Evolutionary conservation across 2,797 vertebrate species (phyloP).

Genomic region (Melanogrammus aeglefinus): DNA sequence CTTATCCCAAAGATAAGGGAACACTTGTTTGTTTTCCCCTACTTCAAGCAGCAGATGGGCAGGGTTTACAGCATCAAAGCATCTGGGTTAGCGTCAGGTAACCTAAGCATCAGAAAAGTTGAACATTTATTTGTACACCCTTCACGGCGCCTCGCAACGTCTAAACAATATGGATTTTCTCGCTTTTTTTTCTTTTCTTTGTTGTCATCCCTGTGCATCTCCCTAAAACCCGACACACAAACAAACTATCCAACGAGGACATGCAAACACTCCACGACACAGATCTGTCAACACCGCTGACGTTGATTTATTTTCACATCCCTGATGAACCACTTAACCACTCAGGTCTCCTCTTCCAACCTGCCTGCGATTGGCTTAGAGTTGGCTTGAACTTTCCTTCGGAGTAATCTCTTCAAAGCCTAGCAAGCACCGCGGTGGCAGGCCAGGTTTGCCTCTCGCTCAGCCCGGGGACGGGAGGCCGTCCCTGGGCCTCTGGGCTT

Average conservation of each 20-base stretch:
- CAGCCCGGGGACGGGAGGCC: neutral
- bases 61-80: slow-evolving; percentile 13
- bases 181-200: neutral
- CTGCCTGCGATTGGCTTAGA: neutral
- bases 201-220: too few relatives aligned
- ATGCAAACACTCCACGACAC: too few relatives aligned
- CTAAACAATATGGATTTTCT: neutral
- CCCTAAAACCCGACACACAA: too few relatives aligned
- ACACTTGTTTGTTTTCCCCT: slow-evolving; percentile 37
- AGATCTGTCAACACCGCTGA: too few relatives aligned
- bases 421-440: neutral
- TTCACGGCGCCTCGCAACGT: neutral
- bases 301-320: too few relatives aligned
- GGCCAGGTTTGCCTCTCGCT: neutral
- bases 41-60: slow-evolving; percentile 41
- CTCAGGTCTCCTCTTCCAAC: neutral
- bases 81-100: neutral
- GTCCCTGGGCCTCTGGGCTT: neutral
- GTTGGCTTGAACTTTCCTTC: slow-evolving; percentile 5
- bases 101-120: neutral
- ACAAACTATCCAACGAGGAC: too few relatives aligned
- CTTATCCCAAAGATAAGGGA: too few relatives aligned
- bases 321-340: too few relatives aligned
- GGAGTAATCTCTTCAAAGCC: neutral
- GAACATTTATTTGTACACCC: neutral